Conservation (phyloP, 2,888 invertebrate species). For the Chesias legatella region DNA sequence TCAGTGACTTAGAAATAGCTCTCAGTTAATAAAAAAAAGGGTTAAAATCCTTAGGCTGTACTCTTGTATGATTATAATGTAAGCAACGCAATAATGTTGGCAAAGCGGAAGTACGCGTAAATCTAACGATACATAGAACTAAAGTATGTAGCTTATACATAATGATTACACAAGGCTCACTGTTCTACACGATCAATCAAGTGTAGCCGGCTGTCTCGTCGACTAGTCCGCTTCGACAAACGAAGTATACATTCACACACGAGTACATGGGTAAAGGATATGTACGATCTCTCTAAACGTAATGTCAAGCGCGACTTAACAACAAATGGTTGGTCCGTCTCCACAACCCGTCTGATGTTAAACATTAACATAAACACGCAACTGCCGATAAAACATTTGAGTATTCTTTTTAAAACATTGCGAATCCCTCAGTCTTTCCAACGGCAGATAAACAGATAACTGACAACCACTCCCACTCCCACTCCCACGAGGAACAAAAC, state of each 20-base stretch:
- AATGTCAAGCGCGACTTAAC: constrained; percentile 48
- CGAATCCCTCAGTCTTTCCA: constrained; percentile 76
- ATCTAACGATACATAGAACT: constrained; percentile 78
- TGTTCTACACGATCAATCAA: constrained; percentile 56
- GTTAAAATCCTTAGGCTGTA: constrained; percentile 81
- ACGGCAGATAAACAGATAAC: constrained; percentile 59
- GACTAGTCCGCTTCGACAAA: constrained; percentile 53
- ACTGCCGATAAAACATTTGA: constrained; percentile 64
- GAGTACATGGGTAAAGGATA: constrained; percentile 58
- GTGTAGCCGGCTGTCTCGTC: constrained; percentile 43
- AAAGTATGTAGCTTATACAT: constrained; percentile 78
- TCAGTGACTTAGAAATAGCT: constrained; percentile 79
- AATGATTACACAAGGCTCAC: constrained; percentile 77
- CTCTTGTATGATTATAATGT: constrained; percentile 77
- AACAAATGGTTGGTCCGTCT: constrained; percentile 61
- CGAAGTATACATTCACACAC: constrained; percentile 58
- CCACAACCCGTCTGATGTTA: constrained; percentile 64
- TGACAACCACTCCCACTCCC: constrained; percentile 54
- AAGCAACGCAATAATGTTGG: constrained; percentile 79
- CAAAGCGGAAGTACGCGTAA: constrained; percentile 78
- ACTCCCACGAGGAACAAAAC: constrained; percentile 30
- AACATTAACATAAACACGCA: constrained; percentile 47
- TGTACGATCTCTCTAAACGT: constrained; percentile 71
- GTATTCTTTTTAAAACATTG: constrained; percentile 66
- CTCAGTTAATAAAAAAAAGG: constrained; percentile 74